Base-by-base conservation (phyloP, 1,140 invertebrate genomes). In the Caligus rogercresseyi region DNA sequence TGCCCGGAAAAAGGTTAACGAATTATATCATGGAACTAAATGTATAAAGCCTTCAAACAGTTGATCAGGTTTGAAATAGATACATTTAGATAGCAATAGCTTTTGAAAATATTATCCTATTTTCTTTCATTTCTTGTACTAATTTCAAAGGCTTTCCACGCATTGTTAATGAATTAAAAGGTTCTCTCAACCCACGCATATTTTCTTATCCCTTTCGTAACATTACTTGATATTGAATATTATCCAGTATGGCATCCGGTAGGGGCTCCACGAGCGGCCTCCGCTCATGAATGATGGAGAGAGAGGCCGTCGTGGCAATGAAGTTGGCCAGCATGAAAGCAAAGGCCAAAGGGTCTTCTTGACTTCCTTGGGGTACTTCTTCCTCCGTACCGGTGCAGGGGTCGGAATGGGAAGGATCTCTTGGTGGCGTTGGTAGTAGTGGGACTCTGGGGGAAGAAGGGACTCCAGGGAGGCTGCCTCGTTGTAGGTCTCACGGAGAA, bases 211-310 rank as follows among this genome's bases (percentile, higher is more conserved):
- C n/a, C n/a, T n/a, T n/a, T n/a, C n/a, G n/a, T n/a, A n/a, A n/a
- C n/a, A 43, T 7, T 43, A 43, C 81, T 57, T 66, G 65, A 55
- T 80, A 78, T 56, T 74, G 74, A 52, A 90, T 73, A 69, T 83
- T 81, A 73, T 89, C 85, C 31, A 90, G 77, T 66, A 89, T 77
- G 31, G 86, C 76, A 71, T 91, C 88, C 21, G 85, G 85, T 58
- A 91, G 78, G 25, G 86, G 86, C 21, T 77, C 74, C 63, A 82
- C 75, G 72, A 87, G 82, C 31, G 87, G 87, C 58, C 89, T 80
- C 64, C 83, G 78, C 72, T 91, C 86, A 74, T 91, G 87, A 57
- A 87, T 82, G 68, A 89, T 72, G 53, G 87, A 83, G 66, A 91
- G 77, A 2, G 86, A 85, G 64, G 69, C 65, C 21, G 73, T 69